Conservation (phyloP, 2,113 vertebrate species). For the Paedocypris sp. region DNA sequence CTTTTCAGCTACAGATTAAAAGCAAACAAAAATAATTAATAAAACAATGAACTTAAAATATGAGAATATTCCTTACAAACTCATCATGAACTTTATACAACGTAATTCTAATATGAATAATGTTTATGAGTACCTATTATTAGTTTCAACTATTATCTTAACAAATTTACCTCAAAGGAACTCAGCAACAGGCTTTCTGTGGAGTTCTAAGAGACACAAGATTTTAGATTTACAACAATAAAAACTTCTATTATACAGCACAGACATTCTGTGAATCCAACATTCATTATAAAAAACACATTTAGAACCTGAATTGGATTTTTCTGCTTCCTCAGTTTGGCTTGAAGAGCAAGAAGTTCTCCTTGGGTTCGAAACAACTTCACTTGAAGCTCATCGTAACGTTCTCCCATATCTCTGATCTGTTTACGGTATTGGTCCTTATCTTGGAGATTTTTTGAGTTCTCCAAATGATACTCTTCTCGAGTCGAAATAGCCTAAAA, state of each 20-base stretch:
- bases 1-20: slow-evolving; percentile 26
- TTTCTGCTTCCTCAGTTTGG: slow-evolving; percentile 61
- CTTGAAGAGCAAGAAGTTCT: slow-evolving; percentile 63
- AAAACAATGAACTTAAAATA: no score
- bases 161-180: slow-evolving; percentile 60
- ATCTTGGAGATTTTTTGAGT: slow-evolving; percentile 66
- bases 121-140: no score
- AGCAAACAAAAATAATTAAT: neutral
- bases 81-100: no score
- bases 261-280: neutral
- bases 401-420: slow-evolving; percentile 70
- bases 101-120: no score
- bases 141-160: no score
- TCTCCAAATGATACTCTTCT: slow-evolving; percentile 69
- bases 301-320: slow-evolving; percentile 48
- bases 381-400: slow-evolving; percentile 72
- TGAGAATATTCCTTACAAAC: no score
- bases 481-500: slow-evolving; percentile 67
- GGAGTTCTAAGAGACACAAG: slow-evolving; percentile 48
- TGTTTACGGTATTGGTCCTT: slow-evolving; percentile 76
- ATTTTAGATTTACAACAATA: neutral
- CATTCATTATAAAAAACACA: no score
- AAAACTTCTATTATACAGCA: neutral
- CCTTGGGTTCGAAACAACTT: slow-evolving; percentile 72
- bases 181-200: slow-evolving; percentile 60